These are phyloP conservation scores for Coptodon rendalli DNA, from an alignment of 2,113 vertebrate genomes.

Conservation along the genomic window DNA sequence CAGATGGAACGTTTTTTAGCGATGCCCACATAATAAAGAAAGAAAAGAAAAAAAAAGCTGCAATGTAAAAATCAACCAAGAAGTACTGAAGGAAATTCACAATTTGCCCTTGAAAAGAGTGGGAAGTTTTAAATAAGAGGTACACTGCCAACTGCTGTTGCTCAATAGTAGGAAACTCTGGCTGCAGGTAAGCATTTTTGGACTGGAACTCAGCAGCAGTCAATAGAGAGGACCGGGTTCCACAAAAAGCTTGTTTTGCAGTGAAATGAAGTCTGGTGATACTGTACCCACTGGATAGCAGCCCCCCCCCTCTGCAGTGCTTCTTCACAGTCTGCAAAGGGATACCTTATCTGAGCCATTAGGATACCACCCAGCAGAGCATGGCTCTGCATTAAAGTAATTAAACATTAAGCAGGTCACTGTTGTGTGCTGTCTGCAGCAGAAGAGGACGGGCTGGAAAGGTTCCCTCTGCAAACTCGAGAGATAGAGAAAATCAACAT, in stretches of 20 bases:
- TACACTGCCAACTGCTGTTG: neutral
- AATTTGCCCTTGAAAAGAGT: neutral
- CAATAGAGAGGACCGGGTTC: neutral
- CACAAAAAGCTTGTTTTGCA: conserved; percentile 4
- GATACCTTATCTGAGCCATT: conserved; percentile 59
- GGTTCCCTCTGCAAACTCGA: neutral
- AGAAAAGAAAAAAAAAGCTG: neutral
- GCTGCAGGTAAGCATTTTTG: neutral
- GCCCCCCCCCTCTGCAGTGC: neutral
- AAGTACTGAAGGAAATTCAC: neutral
- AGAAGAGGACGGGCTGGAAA: neutral
- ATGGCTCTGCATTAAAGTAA: conserved; percentile 43
- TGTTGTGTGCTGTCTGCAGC: conserved; percentile 22
- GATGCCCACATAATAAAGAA: neutral
- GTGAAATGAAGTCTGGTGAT: conserved; percentile 29
- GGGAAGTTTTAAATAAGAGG: neutral
- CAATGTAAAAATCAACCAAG: neutral
- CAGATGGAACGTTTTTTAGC: neutral
- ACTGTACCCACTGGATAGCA: conserved; percentile 20
- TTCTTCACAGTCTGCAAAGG: neutral
- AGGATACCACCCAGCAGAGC: conserved; percentile 20
- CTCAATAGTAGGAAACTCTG: neutral
- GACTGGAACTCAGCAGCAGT: neutral
- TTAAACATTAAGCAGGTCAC: conserved; percentile 65
- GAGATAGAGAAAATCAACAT: neutral